Evolutionary conservation across 2,113 vertebrate species (phyloP), one percentile per base, ranked within the genome.

Genomic region (Polypterus senegalus): DNA sequence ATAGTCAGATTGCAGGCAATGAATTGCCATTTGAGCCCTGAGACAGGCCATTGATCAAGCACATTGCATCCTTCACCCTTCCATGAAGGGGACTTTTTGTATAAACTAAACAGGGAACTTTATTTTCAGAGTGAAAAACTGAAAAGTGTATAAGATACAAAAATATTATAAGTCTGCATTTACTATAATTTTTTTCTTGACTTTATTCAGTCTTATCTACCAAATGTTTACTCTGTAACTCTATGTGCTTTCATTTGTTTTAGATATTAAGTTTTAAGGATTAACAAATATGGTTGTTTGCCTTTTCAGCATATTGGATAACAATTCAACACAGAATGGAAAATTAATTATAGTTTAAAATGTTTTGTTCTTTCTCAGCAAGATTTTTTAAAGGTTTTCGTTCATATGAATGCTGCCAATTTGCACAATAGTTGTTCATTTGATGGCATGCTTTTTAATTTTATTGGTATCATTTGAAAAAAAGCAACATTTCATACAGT

Each of bases 11-110:
- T 0, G 58, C 57, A 73, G 60, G 44, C 59, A 64, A 59, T 63
- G 0, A 71, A 61, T 57, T 60, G 52, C 54, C 66, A 43, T 63
- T 67, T 67, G 58, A 66, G 3, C 48, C 63, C 58, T 66, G 65
- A 67, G 49, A 9, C 43, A 69, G 6, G 3, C 54, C 56, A 59
- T 52, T 58, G 58, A 63, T 68, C 61, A 69, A 70, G 63, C 48
- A 8, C 1, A 63, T 55, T 61, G 59, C 44, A 63, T 70, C 69
- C 44, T 66, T 67, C 62, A 60, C 11, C 8, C 62, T 60, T 44
- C 54, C 49, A 57, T 53, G 10, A 63, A 70, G 11, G 49, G 4
- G 10, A 64, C 5, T 61, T 70, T 62, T 52, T 9, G 8, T 64
- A 60, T 65, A 46, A 54, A 68, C 5, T 5, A 70, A 63, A 56